A percentile compares a stretch with the other conserved stretches of the same genome.
phyloP scores from a whole-genome alignment of 2,888 invertebrate genomes.

The Macrophya alboannulata region DNA sequence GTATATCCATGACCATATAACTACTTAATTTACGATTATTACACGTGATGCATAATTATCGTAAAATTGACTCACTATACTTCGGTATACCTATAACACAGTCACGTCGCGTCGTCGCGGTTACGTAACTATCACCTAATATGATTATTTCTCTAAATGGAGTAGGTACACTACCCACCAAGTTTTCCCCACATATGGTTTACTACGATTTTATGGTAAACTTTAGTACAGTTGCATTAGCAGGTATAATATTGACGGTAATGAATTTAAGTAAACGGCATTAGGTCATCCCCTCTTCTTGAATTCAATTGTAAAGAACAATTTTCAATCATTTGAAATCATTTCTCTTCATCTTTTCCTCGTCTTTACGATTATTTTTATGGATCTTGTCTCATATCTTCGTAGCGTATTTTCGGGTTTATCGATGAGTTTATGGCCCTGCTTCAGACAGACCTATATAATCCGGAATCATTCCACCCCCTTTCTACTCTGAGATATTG shows the following conservation, averaged over 20 bases:
- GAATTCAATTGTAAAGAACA: neutral
- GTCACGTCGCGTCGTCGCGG: neutral
- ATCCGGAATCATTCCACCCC: neutral
- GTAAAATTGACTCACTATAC: conserved; percentile 17
- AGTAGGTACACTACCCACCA: neutral
- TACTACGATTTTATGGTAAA: neutral
- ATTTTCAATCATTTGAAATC: neutral
- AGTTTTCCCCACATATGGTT: conserved; percentile 32
- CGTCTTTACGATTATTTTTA: neutral
- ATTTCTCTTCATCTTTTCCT: neutral
- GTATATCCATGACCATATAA: neutral
- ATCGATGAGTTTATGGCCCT: neutral
- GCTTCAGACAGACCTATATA: neutral
- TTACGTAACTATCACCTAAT: conserved; percentile 29
- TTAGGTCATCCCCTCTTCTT: neutral
- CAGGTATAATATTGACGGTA: neutral
- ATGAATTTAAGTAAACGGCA: neutral
- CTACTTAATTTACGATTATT: conserved; percentile 34
- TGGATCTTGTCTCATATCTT: neutral
- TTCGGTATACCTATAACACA: neutral
- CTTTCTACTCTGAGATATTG: neutral
- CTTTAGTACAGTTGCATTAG: neutral
- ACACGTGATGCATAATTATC: conserved; percentile 48
- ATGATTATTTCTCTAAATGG: conserved; percentile 29
- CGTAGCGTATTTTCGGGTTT: neutral